Evolutionary conservation across 1,140 invertebrate species (phyloP).

Genomic region (Caenorhabditis tropicalis): DNA sequence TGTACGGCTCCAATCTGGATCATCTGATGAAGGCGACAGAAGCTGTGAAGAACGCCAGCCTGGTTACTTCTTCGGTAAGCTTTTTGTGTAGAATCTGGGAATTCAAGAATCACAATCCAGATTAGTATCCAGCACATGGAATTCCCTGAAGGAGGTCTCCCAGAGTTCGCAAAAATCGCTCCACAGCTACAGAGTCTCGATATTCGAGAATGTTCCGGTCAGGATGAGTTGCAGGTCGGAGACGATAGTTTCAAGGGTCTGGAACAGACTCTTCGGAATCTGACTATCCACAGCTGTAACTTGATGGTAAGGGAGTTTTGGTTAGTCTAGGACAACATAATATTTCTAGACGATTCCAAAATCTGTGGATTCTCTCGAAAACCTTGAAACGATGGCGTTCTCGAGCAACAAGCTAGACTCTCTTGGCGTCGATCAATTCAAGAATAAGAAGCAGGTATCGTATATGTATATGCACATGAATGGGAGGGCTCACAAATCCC

Average conservation of each 20-base stretch:
- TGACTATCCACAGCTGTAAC: slow-evolving; percentile 50
- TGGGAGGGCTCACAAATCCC: no score
- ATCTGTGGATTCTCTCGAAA: not conserved
- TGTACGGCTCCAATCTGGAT: slow-evolving; percentile 51
- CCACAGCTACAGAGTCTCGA: slow-evolving; percentile 42
- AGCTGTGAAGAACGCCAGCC: slow-evolving; percentile 51
- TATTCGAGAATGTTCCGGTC: slow-evolving; percentile 48
- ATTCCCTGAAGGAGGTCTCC: slow-evolving; percentile 45
- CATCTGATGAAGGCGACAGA: slow-evolving; percentile 46
- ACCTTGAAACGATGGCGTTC: slow-evolving; percentile 26
- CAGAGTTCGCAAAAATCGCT: slow-evolving; percentile 30
- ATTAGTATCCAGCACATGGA: slow-evolving; percentile 56
- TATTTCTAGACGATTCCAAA: slow-evolving; percentile 42
- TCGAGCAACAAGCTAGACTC: slow-evolving; percentile 41
- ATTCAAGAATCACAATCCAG: slow-evolving; percentile 8
- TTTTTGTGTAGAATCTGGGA: not conserved
- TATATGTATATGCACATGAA: not conserved
- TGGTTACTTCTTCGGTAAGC: not conserved
- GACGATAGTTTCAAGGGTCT: slow-evolving; percentile 47
- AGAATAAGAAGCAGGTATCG: slow-evolving; percentile 45
- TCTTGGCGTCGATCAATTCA: slow-evolving; percentile 13
- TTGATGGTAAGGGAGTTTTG: not conserved
- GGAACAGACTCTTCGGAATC: slow-evolving; percentile 46
- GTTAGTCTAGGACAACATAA: not conserved
- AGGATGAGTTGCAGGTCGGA: not conserved